phyloP scores from a whole-genome alignment of 2,888 invertebrate species.

The Entomobrya multifasciata region DNA sequence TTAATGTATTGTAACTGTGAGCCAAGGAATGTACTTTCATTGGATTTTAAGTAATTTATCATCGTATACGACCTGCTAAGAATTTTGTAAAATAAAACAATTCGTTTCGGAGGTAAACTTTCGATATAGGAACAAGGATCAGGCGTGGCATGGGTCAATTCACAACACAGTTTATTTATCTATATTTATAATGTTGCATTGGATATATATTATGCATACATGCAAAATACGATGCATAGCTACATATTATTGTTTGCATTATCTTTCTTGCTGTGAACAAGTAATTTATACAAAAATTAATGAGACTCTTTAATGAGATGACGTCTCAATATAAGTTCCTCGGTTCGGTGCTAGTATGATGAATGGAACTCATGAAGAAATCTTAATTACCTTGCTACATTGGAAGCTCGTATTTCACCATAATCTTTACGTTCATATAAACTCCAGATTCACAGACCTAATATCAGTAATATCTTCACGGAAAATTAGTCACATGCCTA shows the following conservation, averaged over 20 bases:
- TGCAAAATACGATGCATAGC: too few species aligned
- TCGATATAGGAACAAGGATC: neutral
- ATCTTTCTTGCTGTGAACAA: neutral
- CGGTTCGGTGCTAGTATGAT: constrained; percentile 34
- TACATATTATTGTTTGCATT: neutral
- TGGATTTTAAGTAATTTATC: neutral
- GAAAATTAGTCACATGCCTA: too few species aligned
- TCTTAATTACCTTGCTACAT: constrained; percentile 13
- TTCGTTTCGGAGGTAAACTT: neutral
- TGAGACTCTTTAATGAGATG: constrained; percentile 48
- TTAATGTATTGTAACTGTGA: too few species aligned
- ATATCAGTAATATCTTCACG: too few species aligned
- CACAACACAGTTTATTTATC: too few species aligned
- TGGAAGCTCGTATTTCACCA: constrained; percentile 5
- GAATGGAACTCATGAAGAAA: constrained; percentile 18
- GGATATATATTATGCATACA: too few species aligned
- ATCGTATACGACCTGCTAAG: neutral
- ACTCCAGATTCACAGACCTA: too few species aligned
- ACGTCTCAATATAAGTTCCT: constrained; percentile 43
- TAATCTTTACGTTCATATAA: neutral
- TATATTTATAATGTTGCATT: too few species aligned
- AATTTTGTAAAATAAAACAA: neutral
- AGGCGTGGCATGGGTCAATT: too few species aligned
- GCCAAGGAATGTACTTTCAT: neutral
- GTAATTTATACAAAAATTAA: constrained; percentile 22